Conservation (phyloP, 1,140 invertebrate species). For the Fopius arisanus region DNA sequence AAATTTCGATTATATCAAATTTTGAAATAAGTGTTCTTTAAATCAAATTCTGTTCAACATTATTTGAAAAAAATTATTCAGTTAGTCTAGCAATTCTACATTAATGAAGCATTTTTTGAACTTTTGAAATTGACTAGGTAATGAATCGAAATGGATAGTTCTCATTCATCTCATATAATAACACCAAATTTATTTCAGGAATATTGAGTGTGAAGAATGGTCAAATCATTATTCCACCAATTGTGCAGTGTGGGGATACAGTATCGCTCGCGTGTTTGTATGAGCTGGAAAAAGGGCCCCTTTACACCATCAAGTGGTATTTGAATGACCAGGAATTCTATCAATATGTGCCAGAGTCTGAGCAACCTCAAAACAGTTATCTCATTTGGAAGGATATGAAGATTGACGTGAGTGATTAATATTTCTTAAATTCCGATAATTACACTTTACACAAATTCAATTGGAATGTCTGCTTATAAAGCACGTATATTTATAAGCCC, state of each 20-base stretch:
- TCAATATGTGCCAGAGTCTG: constrained; percentile 74
- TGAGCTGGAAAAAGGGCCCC: constrained; percentile 76
- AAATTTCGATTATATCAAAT: no score
- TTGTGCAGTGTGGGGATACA: constrained; percentile 75
- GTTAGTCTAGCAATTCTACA: no score
- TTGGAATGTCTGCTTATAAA: no score
- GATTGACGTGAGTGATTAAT: constrained; percentile 76
- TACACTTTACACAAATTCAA: no score
- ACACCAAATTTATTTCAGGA: constrained; percentile 68
- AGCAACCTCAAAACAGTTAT: constrained; percentile 73
- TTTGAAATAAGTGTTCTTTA: no score
- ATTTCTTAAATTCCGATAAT: background rate
- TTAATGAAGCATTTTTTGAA: no score
- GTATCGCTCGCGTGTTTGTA: constrained; percentile 80
- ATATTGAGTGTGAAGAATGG: constrained; percentile 74
- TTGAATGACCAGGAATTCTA: constrained; percentile 82
- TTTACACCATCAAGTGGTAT: constrained; percentile 89
- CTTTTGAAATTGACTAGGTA: no score
- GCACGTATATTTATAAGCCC: no score
- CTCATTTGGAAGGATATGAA: constrained; percentile 69
- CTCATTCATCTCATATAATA: no score
- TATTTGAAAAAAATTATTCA: no score
- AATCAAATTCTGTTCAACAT: no score
- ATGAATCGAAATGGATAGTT: no score
- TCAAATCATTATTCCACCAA: constrained; percentile 76